Percentiles rank a stretch among this genome's conserved stretches.
phyloP scores from a whole-genome alignment of 2,888 invertebrate genomes.

The Amphimallon solstitiale region DNA sequence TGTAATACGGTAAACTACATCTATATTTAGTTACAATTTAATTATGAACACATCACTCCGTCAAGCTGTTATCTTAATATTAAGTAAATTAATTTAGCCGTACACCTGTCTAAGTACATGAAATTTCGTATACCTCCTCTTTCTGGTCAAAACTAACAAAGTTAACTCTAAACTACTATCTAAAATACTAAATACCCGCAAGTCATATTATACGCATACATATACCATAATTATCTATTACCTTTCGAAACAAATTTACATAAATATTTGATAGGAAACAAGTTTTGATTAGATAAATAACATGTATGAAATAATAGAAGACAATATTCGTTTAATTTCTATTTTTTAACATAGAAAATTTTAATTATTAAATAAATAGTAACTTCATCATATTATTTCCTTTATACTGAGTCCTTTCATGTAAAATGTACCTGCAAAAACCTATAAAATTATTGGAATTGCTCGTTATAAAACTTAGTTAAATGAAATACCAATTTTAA shows the following conservation, averaged over 20 bases:
- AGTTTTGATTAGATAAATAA: not conserved
- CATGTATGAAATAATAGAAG: too few species aligned
- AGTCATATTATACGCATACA: constrained; percentile 21
- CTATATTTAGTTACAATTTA: too few species aligned
- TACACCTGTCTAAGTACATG: constrained; percentile 31
- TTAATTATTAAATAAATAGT: too few species aligned
- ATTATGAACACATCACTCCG: not conserved
- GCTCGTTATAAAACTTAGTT: too few species aligned
- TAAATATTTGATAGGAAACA: constrained; percentile 4
- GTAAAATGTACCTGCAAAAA: too few species aligned
- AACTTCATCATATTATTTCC: too few species aligned
- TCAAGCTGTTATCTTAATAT: constrained; percentile 3
- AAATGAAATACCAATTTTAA: too few species aligned
- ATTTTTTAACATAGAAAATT: too few species aligned
- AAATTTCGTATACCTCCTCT: constrained; percentile 27
- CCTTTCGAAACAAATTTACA: constrained; percentile 11
- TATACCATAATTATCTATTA: not conserved
- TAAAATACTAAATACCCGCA: constrained; percentile 42
- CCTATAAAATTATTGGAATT: too few species aligned
- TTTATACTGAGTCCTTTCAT: too few species aligned
- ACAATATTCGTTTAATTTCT: too few species aligned
- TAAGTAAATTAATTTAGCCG: constrained; percentile 33
- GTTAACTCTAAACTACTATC: constrained; percentile 46
- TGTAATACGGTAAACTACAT: too few species aligned
- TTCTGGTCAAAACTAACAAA: constrained; percentile 46